phyloP scores from a whole-genome alignment of 2,888 invertebrate species.

The Acleris sparsana region DNA sequence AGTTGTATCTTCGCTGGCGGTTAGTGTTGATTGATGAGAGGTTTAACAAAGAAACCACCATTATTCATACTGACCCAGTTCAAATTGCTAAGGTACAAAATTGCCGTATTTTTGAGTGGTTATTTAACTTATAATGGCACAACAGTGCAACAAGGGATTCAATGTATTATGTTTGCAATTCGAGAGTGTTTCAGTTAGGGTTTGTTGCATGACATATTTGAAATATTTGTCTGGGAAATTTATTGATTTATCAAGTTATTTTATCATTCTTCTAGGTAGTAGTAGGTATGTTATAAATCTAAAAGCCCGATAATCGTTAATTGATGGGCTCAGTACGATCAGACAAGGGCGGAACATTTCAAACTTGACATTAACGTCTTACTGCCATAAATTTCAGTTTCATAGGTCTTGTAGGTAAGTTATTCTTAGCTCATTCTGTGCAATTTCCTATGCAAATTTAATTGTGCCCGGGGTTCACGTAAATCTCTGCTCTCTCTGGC shows the following conservation, averaged over 20 bases:
- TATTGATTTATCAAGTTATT: too few relatives aligned
- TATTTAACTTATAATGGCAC: conserved; percentile 5
- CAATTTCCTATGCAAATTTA: conserved; percentile 84
- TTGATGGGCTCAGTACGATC: not conserved
- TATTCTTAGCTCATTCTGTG: conserved; percentile 78
- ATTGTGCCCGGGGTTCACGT: conserved; percentile 80
- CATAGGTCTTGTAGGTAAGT: conserved; percentile 58
- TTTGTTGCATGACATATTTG: too few relatives aligned
- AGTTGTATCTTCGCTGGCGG: conserved; percentile 45
- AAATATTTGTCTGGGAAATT: too few relatives aligned
- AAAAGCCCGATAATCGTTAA: too few relatives aligned
- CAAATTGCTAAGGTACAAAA: conserved; percentile 14
- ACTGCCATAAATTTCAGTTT: conserved; percentile 70
- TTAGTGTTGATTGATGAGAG: conserved; percentile 55
- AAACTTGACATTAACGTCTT: conserved; percentile 2
- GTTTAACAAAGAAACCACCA: conserved; percentile 61
- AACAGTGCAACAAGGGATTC: not conserved
- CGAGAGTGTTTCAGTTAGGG: too few relatives aligned
- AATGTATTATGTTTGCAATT: not conserved
- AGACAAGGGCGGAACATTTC: not conserved
- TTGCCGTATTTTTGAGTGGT: not conserved
- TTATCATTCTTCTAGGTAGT: too few relatives aligned
- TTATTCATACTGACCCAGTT: conserved; percentile 54
- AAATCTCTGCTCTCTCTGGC: conserved; percentile 76
- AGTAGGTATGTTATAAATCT: too few relatives aligned